phyloP scores from a whole-genome alignment of 1,140 invertebrate species.

The Archivesica marissinica region DNA sequence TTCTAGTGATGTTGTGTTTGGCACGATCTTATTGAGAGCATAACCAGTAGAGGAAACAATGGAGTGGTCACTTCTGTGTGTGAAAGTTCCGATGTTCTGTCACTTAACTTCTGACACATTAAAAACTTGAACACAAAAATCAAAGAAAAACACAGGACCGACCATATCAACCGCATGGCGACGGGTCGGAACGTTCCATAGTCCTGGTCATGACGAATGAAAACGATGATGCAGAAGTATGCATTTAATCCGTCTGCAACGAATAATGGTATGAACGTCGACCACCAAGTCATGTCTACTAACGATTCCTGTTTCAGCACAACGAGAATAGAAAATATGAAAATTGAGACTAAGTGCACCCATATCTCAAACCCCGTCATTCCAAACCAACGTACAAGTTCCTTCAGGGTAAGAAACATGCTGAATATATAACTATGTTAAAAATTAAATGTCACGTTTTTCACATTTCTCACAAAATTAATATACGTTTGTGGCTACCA shows the following conservation, averaged over 20 bases:
- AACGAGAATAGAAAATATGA: constrained; percentile 93
- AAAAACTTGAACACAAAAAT: constrained; percentile 97
- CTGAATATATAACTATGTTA: neutral
- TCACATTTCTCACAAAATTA: too few species aligned
- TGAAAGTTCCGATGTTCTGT: constrained; percentile 89
- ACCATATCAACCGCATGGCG: constrained; percentile 92
- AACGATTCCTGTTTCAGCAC: constrained; percentile 86
- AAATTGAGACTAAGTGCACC: constrained; percentile 92
- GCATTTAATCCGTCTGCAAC: constrained; percentile 95
- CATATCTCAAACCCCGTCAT: constrained; percentile 97
- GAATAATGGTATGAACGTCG: constrained; percentile 95
- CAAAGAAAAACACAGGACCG: constrained; percentile 91
- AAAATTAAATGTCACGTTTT: too few species aligned
- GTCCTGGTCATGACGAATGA: constrained; percentile 92
- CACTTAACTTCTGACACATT: constrained; percentile 93
- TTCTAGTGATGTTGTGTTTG: constrained; percentile 87
- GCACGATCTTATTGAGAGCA: constrained; percentile 95
- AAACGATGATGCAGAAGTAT: constrained; percentile 97
- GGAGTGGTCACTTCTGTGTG: constrained; percentile 97
- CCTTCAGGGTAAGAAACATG: constrained; percentile 95
- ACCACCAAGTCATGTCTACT: constrained; percentile 87
- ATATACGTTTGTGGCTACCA: too few species aligned
- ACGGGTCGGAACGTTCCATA: constrained; percentile 88
- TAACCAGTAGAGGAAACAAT: constrained; percentile 93
- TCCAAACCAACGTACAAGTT: constrained; percentile 96